Evolutionary conservation across 2,113 vertebrate species (phyloP).

Genomic region (Corythaeola cristata): DNA sequence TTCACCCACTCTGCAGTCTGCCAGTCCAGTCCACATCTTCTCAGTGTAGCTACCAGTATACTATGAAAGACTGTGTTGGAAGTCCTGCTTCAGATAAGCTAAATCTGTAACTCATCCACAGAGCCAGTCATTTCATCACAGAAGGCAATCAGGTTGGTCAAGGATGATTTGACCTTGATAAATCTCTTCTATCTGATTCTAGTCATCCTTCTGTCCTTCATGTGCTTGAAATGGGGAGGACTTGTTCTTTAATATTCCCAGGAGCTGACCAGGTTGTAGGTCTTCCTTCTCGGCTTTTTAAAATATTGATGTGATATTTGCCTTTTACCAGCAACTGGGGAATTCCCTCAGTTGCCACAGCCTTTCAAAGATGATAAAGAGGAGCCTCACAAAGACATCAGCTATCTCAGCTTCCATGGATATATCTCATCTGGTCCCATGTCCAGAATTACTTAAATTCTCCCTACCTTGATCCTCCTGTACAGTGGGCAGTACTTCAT

Average conservation of each 20-base stretch:
- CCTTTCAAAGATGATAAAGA: background rate
- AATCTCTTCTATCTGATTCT: background rate
- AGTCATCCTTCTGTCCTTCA: background rate
- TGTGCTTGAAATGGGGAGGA: background rate
- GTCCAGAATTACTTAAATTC: background rate
- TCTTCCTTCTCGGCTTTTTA: background rate
- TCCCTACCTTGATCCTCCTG: background rate
- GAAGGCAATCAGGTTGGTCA: background rate
- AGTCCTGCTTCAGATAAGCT: background rate
- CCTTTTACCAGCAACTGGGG: background rate
- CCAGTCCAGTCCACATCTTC: background rate
- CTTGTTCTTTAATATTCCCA: background rate
- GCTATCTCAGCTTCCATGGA: background rate
- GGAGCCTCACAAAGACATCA: background rate
- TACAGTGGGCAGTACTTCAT: background rate
- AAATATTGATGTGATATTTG: background rate
- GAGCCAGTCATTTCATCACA: slow-evolving; percentile 14
- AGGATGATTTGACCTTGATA: background rate
- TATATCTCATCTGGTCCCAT: background rate
- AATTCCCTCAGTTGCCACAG: background rate
- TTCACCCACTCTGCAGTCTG: background rate
- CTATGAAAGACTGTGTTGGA: background rate
- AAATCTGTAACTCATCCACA: background rate
- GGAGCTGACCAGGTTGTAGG: background rate
- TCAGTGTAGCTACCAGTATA: background rate